A percentile compares a stretch with the other conserved stretches of the same genome.
Evolutionary conservation across 2,113 vertebrate genomes (phyloP).

Genomic region (Plotosus lineatus): DNA sequence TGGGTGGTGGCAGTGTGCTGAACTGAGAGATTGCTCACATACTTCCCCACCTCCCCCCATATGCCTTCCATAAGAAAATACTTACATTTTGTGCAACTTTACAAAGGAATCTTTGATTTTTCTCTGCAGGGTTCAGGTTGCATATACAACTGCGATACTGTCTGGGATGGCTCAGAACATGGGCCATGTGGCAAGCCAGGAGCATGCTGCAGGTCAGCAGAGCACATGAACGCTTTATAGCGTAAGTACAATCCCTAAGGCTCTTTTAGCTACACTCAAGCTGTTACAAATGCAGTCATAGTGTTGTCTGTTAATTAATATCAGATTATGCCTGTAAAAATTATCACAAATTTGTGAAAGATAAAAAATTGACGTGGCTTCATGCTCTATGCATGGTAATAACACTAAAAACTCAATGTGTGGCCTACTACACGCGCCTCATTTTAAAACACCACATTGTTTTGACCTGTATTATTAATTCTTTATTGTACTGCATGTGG

Average conservation of each 20-base stretch:
- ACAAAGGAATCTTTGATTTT: not conserved
- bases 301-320: not conserved
- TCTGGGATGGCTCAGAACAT: not conserved
- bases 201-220: constrained; percentile 8
- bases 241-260: not conserved
- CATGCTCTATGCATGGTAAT: not conserved
- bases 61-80: not conserved
- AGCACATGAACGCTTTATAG: not conserved
- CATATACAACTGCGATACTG: not conserved
- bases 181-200: constrained; percentile 15
- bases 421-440: not conserved
- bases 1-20: constrained; percentile 51
- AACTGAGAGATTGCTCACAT: constrained; percentile 49
- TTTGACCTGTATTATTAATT: not conserved
- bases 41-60: constrained; percentile 21
- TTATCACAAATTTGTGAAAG: not conserved
- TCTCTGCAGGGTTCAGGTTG: not conserved
- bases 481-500: not conserved
- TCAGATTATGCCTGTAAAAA: not conserved
- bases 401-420: not conserved
- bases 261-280: not conserved
- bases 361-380: not conserved
- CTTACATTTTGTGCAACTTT: not conserved
- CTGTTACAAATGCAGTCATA: not conserved
- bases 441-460: not conserved